phyloP scores from a whole-genome alignment of 2,888 invertebrate genomes.

The Penaeus monodon region DNA sequence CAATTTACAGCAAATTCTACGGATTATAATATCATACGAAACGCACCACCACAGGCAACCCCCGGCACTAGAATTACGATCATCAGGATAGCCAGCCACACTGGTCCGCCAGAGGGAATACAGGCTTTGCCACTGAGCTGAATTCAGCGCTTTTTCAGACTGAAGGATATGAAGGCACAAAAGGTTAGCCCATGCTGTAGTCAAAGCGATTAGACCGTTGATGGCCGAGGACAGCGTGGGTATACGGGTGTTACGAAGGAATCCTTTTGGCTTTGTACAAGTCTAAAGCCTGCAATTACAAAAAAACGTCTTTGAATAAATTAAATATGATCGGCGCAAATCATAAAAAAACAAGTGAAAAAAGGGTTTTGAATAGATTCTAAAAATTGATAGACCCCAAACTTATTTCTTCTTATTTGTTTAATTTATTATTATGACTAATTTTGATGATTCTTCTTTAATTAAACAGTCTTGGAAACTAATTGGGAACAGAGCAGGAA shows the following conservation, averaged over 20 bases:
- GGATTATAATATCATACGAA: no score
- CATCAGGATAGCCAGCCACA: slow-evolving; percentile 20
- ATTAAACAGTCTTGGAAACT: no score
- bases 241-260: slow-evolving; percentile 16
- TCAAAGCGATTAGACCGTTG: slow-evolving; percentile 21
- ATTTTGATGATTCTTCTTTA: no score
- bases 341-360: neutral
- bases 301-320: neutral
- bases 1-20: no score
- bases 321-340: neutral
- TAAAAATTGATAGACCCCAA: no score
- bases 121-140: slow-evolving; percentile 19
- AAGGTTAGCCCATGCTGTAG: slow-evolving; percentile 23
- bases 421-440: no score
- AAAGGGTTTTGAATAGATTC: no score
- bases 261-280: neutral
- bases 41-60: neutral
- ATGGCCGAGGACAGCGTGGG: slow-evolving; percentile 7
- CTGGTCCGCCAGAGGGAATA: slow-evolving; percentile 10
- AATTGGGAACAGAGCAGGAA: no score
- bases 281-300: slow-evolving; percentile 4
- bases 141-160: slow-evolving; percentile 22
- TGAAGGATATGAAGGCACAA: slow-evolving; percentile 21
- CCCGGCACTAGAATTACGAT: neutral
- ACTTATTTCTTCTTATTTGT: no score